Conservation (phyloP, 2,888 invertebrate genomes). For the Pristionchus mayeri region DNA sequence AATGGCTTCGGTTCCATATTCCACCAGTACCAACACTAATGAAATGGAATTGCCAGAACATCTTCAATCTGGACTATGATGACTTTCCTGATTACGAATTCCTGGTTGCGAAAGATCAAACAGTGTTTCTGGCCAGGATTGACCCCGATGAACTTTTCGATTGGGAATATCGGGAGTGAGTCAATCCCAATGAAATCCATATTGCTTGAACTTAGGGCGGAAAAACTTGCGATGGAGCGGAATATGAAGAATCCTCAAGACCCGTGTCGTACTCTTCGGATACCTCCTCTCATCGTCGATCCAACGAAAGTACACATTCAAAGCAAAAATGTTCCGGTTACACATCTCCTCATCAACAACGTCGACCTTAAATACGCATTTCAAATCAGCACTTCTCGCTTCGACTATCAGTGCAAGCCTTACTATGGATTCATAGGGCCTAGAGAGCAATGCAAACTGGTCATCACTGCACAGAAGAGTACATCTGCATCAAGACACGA, state of each 20-base stretch:
- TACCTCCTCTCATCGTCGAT: constrained; percentile 9
- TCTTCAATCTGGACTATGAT: constrained; percentile 33
- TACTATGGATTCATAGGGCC: constrained; percentile 44
- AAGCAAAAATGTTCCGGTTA: background rate
- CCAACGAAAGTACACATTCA: constrained; percentile 25
- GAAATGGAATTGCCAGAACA: background rate
- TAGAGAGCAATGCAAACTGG: background rate
- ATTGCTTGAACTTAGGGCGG: background rate
- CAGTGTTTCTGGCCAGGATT: background rate
- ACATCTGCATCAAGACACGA: constrained; percentile 39
- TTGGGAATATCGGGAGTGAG: constrained; percentile 40
- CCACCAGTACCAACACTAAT: background rate
- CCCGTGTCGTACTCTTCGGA: constrained; percentile 13
- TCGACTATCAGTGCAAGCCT: constrained; percentile 6
- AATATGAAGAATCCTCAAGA: constrained; percentile 36
- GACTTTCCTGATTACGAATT: constrained; percentile 41
- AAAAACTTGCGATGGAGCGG: background rate
- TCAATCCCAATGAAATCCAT: background rate
- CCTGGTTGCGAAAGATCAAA: background rate
- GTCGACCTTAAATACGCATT: constrained; percentile 26
- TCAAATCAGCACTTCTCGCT: constrained; percentile 16
- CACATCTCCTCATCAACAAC: constrained; percentile 15
- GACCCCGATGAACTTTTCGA: constrained; percentile 35
- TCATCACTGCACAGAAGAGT: constrained; percentile 21
- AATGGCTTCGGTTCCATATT: background rate